These are phyloP conservation scores for Brachionus rubens DNA, from an alignment of 1,140 invertebrate species.

Conservation along the genomic window DNA sequence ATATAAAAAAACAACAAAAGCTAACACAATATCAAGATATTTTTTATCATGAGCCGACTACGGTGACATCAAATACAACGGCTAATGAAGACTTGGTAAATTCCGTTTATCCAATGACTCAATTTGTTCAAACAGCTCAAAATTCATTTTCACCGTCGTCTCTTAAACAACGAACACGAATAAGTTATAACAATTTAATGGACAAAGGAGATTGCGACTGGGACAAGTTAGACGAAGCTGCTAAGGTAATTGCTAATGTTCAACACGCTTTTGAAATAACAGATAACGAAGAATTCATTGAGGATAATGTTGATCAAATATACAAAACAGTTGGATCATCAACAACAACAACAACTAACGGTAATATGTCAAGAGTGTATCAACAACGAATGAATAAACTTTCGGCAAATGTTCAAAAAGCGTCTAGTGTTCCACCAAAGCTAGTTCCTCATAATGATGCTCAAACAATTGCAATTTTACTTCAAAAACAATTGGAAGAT, in stretches of 20 bases:
- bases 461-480: slow-evolving; percentile 92
- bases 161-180: not conserved
- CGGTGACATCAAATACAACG: too few species aligned
- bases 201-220: slow-evolving; percentile 74
- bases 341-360: not conserved
- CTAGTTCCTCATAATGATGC: slow-evolving; percentile 67
- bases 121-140: not conserved
- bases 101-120: not conserved
- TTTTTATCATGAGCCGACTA: too few species aligned
- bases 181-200: slow-evolving; percentile 50
- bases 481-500: slow-evolving; percentile 97
- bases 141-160: not conserved
- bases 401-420: not conserved
- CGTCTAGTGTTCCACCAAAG: not conserved
- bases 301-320: not conserved
- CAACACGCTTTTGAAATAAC: slow-evolving; percentile 66
- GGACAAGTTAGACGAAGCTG: slow-evolving; percentile 84
- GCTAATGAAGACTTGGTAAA: not conserved
- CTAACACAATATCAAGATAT: too few species aligned
- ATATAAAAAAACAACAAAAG: slow-evolving; percentile 3
- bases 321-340: not conserved
- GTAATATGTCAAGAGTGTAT: too few species aligned
- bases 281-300: slow-evolving; percentile 20
- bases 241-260: slow-evolving; percentile 84
- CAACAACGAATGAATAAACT: too few species aligned